phyloP scores from a whole-genome alignment of 2,888 invertebrate species.

The Bellardia pandia region DNA sequence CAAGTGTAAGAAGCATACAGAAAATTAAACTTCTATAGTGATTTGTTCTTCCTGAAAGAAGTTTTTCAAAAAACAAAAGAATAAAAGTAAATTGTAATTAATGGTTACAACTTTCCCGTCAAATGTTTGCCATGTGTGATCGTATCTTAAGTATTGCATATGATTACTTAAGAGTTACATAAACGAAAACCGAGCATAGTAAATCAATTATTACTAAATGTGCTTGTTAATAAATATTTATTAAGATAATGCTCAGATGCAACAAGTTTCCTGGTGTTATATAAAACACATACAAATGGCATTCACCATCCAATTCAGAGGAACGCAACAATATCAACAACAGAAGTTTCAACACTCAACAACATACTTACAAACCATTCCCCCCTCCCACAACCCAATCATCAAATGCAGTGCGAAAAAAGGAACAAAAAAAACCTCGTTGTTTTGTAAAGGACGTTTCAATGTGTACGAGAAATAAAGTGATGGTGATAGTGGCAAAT shows the following conservation, averaged over 20 bases:
- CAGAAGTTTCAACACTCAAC: slow-evolving; percentile 42
- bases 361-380: not conserved
- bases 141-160: too few relatives aligned
- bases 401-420: slow-evolving; percentile 54
- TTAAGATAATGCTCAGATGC: not conserved
- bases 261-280: slow-evolving; percentile 43
- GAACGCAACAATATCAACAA: slow-evolving; percentile 44
- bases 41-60: too few relatives aligned
- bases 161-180: not conserved
- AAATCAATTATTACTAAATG: not conserved
- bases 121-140: too few relatives aligned
- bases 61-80: too few relatives aligned
- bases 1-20: too few relatives aligned
- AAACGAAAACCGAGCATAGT: not conserved
- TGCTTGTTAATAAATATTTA: not conserved
- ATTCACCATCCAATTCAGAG: slow-evolving; percentile 20
- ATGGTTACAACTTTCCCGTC: too few relatives aligned
- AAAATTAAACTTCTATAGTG: too few relatives aligned
- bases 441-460: slow-evolving; percentile 10
- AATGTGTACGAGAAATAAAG: slow-evolving; percentile 1
- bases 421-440: slow-evolving; percentile 1
- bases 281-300: slow-evolving; percentile 10
- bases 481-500: slow-evolving; percentile 78
- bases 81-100: too few relatives aligned
- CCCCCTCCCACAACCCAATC: slow-evolving; percentile 9